A percentile compares a stretch with the other conserved stretches of the same genome.
phyloP scores from a whole-genome alignment of 35 echinoderm and acorn worm genomes.

The Holothuria glaberrima region DNA sequence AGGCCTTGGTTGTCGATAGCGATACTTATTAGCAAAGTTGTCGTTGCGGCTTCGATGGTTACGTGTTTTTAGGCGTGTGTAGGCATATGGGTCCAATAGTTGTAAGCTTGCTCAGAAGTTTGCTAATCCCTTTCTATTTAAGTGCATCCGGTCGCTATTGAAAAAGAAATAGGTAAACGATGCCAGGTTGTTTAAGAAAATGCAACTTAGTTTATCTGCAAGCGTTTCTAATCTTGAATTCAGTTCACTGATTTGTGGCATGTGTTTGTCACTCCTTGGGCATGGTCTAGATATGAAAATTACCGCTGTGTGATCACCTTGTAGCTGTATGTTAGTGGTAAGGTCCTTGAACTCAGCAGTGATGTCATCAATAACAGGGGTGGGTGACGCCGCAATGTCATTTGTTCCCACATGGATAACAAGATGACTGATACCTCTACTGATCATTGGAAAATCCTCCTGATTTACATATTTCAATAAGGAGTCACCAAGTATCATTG shows the following conservation, averaged over 20 bases:
- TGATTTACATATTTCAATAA: neutral
- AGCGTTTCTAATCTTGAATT: neutral
- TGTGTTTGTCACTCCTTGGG: neutral
- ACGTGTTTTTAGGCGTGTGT: neutral
- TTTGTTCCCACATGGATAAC: no score
- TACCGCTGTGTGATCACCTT: no score
- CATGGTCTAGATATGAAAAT: neutral
- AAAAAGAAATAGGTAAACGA: constrained; percentile 15
- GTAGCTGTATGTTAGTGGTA: no score
- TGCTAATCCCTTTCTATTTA: neutral
- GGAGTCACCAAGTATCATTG: neutral
- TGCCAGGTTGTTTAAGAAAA: neutral
- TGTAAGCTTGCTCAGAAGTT: neutral
- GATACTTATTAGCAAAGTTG: neutral
- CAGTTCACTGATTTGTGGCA: neutral
- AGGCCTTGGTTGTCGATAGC: neutral
- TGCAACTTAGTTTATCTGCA: neutral
- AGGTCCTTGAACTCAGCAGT: no score
- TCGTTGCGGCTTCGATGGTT: neutral
- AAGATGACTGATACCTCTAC: no score
- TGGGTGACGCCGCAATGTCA: no score
- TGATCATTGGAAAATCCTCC: neutral
- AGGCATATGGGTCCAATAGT: neutral
- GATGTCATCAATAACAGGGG: no score
- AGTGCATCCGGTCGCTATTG: neutral